Conservation (phyloP, 2,888 invertebrate species). For the Plemyria rubiginata region DNA sequence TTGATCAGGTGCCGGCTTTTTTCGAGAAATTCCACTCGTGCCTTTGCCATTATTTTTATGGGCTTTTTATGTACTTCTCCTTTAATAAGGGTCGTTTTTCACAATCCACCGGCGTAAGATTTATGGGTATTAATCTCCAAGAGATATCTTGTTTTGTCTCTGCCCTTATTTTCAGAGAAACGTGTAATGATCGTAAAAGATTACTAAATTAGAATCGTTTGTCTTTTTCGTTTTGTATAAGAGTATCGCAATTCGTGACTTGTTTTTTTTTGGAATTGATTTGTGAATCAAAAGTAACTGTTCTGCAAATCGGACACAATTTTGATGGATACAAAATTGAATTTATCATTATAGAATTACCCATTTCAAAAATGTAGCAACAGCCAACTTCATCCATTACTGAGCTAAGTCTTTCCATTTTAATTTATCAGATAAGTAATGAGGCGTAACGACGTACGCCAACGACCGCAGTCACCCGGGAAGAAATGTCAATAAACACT, state of each 20-base stretch:
- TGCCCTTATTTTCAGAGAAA: slow-evolving; percentile 2
- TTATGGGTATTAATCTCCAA: slow-evolving; percentile 46
- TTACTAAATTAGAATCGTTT: slow-evolving; percentile 5
- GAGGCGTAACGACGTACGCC: slow-evolving; percentile 23
- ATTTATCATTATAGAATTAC: too few species aligned
- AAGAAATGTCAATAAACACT: slow-evolving; percentile 64
- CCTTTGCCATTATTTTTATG: slow-evolving; percentile 56
- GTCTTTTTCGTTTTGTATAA: slow-evolving; percentile 1
- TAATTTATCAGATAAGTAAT: slow-evolving; percentile 33
- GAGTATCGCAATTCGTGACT: background rate
- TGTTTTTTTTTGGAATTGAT: background rate
- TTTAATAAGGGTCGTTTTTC: slow-evolving; percentile 54
- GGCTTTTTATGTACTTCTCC: slow-evolving; percentile 59
- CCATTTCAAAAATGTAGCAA: slow-evolving; percentile 2
- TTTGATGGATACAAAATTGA: too few species aligned
- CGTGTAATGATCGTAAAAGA: slow-evolving; percentile 18
- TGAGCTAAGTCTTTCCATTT: slow-evolving; percentile 19
- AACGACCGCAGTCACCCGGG: slow-evolving; percentile 30
- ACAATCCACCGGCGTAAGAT: slow-evolving; percentile 56
- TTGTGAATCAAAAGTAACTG: background rate
- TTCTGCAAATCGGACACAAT: too few species aligned
- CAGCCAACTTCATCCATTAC: slow-evolving; percentile 10
- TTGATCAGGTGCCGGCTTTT: slow-evolving; percentile 47
- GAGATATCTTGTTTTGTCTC: slow-evolving; percentile 40
- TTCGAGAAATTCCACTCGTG: slow-evolving; percentile 38